phyloP scores from a whole-genome alignment of 2,113 vertebrate species.

The Meleagris gallopavo region DNA sequence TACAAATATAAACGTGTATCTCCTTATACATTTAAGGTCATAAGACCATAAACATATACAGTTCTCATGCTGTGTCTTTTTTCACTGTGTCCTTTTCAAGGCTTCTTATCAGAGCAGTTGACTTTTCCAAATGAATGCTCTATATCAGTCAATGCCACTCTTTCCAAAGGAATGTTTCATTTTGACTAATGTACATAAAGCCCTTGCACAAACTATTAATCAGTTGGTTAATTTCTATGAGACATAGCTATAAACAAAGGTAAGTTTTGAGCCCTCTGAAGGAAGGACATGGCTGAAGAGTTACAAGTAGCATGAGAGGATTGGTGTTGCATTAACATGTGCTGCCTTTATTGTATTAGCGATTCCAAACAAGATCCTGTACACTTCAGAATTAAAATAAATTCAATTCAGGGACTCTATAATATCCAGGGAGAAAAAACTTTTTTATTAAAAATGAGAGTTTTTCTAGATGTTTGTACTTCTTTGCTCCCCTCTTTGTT shows the following conservation, averaged over 20 bases:
- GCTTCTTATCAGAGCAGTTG: not conserved
- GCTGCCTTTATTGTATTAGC: not conserved
- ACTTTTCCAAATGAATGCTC: not conserved
- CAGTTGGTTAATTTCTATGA: not conserved
- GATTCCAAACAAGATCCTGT: not conserved
- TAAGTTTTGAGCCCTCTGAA: not conserved
- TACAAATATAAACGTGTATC: not conserved
- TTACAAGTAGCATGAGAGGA: not conserved
- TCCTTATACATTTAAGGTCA: not conserved
- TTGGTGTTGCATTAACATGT: not conserved
- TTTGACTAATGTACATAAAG: not conserved
- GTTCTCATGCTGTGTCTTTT: not conserved
- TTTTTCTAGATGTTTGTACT: not conserved
- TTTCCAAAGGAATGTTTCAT: not conserved
- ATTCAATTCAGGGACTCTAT: not conserved
- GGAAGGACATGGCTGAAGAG: not conserved
- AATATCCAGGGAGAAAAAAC: not conserved
- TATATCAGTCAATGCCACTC: accelerated
- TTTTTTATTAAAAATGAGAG: not conserved
- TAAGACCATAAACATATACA: not conserved
- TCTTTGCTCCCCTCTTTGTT: not conserved
- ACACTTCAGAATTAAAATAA: not conserved
- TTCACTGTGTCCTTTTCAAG: not conserved
- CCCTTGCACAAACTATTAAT: not conserved
- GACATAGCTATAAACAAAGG: not conserved